A percentile compares a stretch with the other conserved stretches of the same genome.
phyloP scores from a whole-genome alignment of 1,140 invertebrate genomes.

The Babylonia areolata region DNA sequence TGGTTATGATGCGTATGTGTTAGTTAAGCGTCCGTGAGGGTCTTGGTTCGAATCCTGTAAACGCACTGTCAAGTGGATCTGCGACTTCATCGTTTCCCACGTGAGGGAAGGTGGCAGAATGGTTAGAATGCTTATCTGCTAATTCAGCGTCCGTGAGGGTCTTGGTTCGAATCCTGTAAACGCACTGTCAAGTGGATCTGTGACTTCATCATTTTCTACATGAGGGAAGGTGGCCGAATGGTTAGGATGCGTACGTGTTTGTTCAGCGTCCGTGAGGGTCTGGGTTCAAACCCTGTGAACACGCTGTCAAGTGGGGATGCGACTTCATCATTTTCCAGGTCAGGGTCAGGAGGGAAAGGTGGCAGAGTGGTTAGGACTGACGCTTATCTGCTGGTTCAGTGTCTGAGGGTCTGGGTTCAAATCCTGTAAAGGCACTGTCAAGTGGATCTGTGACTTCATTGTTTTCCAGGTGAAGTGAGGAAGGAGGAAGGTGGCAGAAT shows the following conservation, averaged over 20 bases:
- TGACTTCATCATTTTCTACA: constrained; percentile 94
- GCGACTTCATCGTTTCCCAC: constrained; percentile 95
- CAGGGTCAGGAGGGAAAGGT: too few relatives aligned
- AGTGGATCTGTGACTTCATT: constrained; percentile 99
- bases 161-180: constrained; percentile 63
- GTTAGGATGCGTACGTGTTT: too few relatives aligned
- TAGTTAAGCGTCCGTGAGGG: too few relatives aligned
- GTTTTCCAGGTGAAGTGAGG: constrained; percentile 80
- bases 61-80: constrained; percentile 97
- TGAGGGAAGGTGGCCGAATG: not conserved
- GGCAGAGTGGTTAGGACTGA: too few relatives aligned
- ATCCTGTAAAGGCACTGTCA: constrained; percentile 85
- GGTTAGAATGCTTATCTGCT: too few relatives aligned
- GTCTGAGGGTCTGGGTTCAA: too few relatives aligned
- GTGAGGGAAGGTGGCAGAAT: constrained; percentile 18
- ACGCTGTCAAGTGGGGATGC: constrained; percentile 98
- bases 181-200: constrained; percentile 98
- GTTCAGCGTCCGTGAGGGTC: too few relatives aligned
- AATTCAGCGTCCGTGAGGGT: too few relatives aligned
- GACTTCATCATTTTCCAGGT: constrained; percentile 93
- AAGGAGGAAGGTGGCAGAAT: too few relatives aligned
- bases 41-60: constrained; percentile 58
- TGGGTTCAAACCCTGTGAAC: constrained; percentile 67
- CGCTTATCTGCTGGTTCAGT: too few relatives aligned
- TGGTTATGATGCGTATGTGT: too few relatives aligned